Base-by-base conservation (phyloP, 2,888 invertebrate genomes). In the Incurvaria masculella region DNA sequence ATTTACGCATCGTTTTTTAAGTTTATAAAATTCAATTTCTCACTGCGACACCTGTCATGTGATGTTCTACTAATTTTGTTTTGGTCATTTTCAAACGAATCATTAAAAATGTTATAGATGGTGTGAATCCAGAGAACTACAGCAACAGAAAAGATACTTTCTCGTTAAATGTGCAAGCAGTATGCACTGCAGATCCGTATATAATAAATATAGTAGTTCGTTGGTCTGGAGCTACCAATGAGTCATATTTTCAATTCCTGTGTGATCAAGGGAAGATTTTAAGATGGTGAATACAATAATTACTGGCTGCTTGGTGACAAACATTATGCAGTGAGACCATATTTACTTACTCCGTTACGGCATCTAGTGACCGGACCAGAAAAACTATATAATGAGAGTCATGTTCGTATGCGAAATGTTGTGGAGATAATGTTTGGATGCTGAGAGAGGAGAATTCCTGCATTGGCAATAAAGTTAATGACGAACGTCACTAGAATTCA, bases 201-300 rank as follows among this genome's bases (percentile, higher is more conserved):
- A 44, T 57, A 5, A 48, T 46, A 38, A 51, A 56, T 50, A 47
- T 56, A 2, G 54, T 55, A 1, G 53, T 56, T 16, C 49, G 52
- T 6, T 55, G 56, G 55, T 55, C 56, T 11, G 54, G 56, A 11
- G 40, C 49, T 8, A 41, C 47, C 8, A 53, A 54, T 43, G 53
- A 47, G 23, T 40, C 16, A 14, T 10, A 48, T 48, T 42, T 46
- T 42, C 17, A 46, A 46, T 20, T 8, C 17, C 23, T 20, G 46
- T 16, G 4, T 11, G 4, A 16, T 27, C 27, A 44, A 23, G 10
- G 16, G 16, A n/a, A 38, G 44, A 21, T 20, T 48, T 4, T 17
- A 48, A 44, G 18, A 44, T 21, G 43, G 43, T 6, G 19, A 44
- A 8, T 44, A 33, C 33, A 26, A 6, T 8, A 16, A 20, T 2